These are phyloP conservation scores for Paedocypris sp. DNA, from an alignment of 2,113 vertebrate species.

Conservation along the genomic window DNA sequence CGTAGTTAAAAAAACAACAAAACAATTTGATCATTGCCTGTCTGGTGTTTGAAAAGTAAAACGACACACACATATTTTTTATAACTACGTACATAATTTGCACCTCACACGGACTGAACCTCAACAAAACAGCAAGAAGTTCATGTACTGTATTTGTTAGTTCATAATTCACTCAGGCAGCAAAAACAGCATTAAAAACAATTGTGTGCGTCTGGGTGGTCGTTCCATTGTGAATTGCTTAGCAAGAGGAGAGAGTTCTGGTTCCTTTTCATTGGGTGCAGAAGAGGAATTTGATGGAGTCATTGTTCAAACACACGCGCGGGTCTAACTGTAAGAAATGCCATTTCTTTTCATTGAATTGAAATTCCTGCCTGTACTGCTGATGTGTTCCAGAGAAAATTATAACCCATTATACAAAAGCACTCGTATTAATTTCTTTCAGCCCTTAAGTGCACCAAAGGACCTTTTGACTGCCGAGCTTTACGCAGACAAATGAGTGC, in stretches of 20 bases:
- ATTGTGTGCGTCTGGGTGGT: neutral
- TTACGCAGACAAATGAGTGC: conserved; percentile 19
- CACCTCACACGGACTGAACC: too few species aligned
- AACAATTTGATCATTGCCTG: too few species aligned
- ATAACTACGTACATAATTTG: too few species aligned
- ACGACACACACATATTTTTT: too few species aligned
- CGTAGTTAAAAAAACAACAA: too few species aligned
- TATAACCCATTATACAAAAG: conserved; percentile 22
- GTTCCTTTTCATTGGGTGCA: neutral
- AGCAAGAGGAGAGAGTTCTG: neutral
- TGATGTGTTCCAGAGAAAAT: conserved; percentile 9
- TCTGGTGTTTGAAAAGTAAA: too few species aligned
- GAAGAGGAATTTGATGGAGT: conserved; percentile 1
- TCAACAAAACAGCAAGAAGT: too few species aligned
- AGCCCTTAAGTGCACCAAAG: conserved; percentile 4
- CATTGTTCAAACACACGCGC: neutral
- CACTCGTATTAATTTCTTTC: conserved; percentile 19
- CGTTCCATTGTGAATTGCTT: neutral
- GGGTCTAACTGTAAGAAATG: neutral
- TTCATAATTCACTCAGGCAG: conserved; percentile 1
- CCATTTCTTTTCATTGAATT: neutral
- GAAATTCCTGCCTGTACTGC: conserved; percentile 11
- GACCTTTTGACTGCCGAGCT: conserved; percentile 15
- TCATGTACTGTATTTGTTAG: neutral
- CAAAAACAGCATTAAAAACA: conserved; percentile 9